These are phyloP conservation scores for Borostomias antarcticus DNA, from an alignment of 2,797 vertebrate species.

Conservation along the genomic window DNA sequence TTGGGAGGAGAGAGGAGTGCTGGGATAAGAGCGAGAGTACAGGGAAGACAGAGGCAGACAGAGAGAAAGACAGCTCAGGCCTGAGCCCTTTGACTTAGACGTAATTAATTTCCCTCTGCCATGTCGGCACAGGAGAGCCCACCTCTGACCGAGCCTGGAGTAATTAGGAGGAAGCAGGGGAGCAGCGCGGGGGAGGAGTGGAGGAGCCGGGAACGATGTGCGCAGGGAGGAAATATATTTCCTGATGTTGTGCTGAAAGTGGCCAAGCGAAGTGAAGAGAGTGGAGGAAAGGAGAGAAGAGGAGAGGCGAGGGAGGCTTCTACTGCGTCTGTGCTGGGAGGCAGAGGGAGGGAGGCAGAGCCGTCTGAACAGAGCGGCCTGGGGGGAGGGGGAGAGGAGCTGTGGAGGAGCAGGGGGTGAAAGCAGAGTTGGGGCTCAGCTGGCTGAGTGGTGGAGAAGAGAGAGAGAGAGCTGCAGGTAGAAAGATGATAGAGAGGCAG, in stretches of 20 bases:
- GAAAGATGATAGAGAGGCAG: constrained; percentile 4
- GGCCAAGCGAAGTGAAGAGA: background rate
- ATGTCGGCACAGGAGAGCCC: constrained; percentile 16
- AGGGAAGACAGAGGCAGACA: no score
- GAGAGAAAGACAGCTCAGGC: background rate
- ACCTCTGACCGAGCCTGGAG: constrained; percentile 25
- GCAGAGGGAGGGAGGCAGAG: no score
- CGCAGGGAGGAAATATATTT: background rate
- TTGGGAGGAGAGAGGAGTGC: no score
- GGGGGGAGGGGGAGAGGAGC: background rate
- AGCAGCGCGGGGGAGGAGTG: constrained; percentile 11
- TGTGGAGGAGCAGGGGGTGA: constrained; percentile 3
- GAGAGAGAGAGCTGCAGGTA: constrained; percentile 26
- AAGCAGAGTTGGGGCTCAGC: background rate
- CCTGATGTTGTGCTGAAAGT: background rate
- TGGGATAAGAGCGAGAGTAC: no score
- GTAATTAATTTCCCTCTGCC: constrained; percentile 21
- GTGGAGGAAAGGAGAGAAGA: background rate
- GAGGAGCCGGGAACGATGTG: background rate
- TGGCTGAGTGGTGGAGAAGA: background rate
- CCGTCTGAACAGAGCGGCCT: background rate
- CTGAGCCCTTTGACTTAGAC: constrained; percentile 7
- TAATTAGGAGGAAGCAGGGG: constrained; percentile 29
- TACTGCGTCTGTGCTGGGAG: no score
- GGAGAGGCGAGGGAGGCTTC: background rate